These are phyloP conservation scores for Tylochromis polylepis DNA, from an alignment of 2,113 vertebrate species.

Conservation along the genomic window DNA sequence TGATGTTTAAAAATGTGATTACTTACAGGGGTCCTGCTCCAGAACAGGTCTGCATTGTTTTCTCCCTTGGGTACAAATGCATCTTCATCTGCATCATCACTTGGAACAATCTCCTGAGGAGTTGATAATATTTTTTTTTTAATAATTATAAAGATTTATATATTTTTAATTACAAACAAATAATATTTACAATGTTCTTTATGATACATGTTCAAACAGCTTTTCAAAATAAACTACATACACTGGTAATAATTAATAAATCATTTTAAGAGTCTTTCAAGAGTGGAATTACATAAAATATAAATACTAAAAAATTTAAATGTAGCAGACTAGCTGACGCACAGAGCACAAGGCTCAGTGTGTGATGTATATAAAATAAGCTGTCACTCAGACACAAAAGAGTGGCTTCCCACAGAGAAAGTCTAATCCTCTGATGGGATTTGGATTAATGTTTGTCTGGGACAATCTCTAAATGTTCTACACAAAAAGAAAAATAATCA, in stretches of 20 bases:
- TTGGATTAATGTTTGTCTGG: slow-evolving; percentile 55
- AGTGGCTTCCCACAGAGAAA: slow-evolving; percentile 43
- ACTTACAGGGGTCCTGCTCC: slow-evolving; percentile 62
- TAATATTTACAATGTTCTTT: background rate
- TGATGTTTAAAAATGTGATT: background rate
- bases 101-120: slow-evolving; percentile 60
- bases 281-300: background rate
- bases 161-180: background rate
- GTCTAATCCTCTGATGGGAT: slow-evolving; percentile 52
- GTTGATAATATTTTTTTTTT: background rate
- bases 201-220: background rate
- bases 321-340: background rate
- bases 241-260: background rate
- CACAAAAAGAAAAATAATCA: background rate
- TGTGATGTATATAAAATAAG: slow-evolving; percentile 21
- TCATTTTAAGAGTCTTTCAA: background rate
- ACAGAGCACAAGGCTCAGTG: background rate
- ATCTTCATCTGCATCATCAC: slow-evolving; percentile 78
- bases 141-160: background rate
- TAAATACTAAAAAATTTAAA: background rate
- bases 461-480: slow-evolving; percentile 1
- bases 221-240: background rate
- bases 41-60: slow-evolving; percentile 52
- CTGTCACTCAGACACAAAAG: slow-evolving; percentile 51
- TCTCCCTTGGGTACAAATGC: slow-evolving; percentile 41